Evolutionary conservation across 1,140 invertebrate species (phyloP).

Genomic region (Eufriesea mexicana): DNA sequence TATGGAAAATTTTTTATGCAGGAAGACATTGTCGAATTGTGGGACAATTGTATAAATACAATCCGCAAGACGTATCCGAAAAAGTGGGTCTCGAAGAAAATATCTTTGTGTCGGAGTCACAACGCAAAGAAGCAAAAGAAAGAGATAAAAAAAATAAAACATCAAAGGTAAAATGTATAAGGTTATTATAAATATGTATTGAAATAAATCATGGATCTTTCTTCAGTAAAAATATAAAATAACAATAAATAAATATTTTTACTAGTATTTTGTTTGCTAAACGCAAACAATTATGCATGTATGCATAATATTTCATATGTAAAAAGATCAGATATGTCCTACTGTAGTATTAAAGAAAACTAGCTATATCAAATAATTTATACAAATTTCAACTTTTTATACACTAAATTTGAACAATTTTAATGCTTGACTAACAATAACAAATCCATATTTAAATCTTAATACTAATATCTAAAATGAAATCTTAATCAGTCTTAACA

Average conservation of each 20-base stretch:
- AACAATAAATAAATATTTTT: neutral
- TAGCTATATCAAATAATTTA: too few species aligned
- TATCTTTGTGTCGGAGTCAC: constrained; percentile 46
- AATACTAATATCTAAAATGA: too few species aligned
- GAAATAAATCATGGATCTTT: neutral
- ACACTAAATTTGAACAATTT: too few species aligned
- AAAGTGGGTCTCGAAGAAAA: constrained; percentile 57
- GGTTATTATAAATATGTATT: neutral
- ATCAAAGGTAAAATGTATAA: constrained; percentile 26
- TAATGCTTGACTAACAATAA: too few species aligned
- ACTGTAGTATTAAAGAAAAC: too few species aligned
- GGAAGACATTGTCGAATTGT: constrained; percentile 57
- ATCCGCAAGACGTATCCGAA: constrained; percentile 44
- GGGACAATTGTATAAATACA: constrained; percentile 59
- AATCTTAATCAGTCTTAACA: too few species aligned
- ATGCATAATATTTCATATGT: too few species aligned
- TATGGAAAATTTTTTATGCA: constrained; percentile 19
- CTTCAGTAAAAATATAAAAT: neutral
- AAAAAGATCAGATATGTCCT: too few species aligned
- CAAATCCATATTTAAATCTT: too few species aligned
- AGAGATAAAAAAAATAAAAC: constrained; percentile 40
- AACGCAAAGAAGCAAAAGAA: constrained; percentile 23
- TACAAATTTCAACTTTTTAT: too few species aligned
- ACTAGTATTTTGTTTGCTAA: too few species aligned
- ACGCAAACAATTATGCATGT: too few species aligned